These are phyloP conservation scores for Folsomia manolachei DNA, from an alignment of 2,888 invertebrate species.

Conservation along the genomic window DNA sequence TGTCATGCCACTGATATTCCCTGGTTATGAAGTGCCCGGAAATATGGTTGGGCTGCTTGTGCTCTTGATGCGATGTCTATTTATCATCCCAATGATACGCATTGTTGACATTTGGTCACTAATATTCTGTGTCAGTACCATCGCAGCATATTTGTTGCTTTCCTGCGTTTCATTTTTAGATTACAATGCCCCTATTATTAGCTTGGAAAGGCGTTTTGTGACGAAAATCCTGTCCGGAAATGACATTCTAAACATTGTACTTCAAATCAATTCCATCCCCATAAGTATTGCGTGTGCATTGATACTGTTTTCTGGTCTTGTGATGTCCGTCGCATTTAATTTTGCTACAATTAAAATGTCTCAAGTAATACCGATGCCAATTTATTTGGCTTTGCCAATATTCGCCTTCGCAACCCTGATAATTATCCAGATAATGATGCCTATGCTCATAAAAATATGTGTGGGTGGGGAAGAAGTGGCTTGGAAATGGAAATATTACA, in stretches of 20 bases:
- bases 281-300: no score
- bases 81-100: background rate
- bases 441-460: background rate
- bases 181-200: no score
- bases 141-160: background rate
- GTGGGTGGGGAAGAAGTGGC: background rate
- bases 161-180: background rate
- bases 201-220: no score
- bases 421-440: background rate
- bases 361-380: background rate
- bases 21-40: no score
- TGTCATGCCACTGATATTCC: no score
- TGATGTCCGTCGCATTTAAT: background rate
- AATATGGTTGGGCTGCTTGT: no score
- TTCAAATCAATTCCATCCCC: no score
- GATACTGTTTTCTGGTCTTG: background rate
- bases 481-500: background rate
- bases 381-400: background rate
- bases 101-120: background rate
- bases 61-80: no score
- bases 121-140: background rate
- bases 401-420: background rate
- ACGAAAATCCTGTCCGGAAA: background rate
- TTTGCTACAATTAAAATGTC: background rate
- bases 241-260: background rate